A percentile compares a stretch with the other conserved stretches of the same genome.
Evolutionary conservation across 2,113 vertebrate species (phyloP).

Genomic region (Erythrolamprus reginae): DNA sequence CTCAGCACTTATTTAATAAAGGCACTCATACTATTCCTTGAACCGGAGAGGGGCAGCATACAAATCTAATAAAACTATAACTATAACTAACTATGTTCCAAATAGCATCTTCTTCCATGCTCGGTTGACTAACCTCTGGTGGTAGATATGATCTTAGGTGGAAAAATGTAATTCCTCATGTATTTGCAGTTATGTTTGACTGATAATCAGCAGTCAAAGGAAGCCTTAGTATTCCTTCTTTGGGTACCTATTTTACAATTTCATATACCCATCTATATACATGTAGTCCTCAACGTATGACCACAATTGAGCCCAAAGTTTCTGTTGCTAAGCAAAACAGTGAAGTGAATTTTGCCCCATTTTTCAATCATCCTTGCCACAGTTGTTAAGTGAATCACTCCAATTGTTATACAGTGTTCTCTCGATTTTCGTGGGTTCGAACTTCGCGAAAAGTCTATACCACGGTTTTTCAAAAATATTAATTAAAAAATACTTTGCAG

Average conservation of each 20-base stretch:
- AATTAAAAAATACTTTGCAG: too few species aligned
- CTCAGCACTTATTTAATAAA: not conserved
- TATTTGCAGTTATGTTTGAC: not conserved
- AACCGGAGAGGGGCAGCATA: too few species aligned
- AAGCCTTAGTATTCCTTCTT: not conserved
- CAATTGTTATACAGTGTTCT: too few species aligned
- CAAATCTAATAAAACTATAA: too few species aligned
- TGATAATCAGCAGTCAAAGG: not conserved
- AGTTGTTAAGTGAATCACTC: not conserved
- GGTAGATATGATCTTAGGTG: not conserved
- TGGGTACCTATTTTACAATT: not conserved
- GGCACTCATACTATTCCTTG: not conserved
- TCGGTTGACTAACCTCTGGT: conserved; percentile 20
- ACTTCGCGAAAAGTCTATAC: too few species aligned
- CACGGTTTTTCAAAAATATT: too few species aligned
- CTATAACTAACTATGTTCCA: too few species aligned
- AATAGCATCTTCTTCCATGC: not conserved
- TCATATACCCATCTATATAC: not conserved
- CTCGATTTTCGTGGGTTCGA: too few species aligned
- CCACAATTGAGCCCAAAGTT: not conserved
- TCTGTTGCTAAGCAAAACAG: not conserved
- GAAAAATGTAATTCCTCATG: not conserved
- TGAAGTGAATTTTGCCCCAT: not conserved
- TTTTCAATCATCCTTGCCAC: not conserved
- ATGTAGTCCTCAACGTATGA: not conserved